Percentiles rank a stretch among this genome's conserved stretches.
Conservation (phyloP, 2,888 invertebrate genomes). For the Eupsilia transversa region DNA sequence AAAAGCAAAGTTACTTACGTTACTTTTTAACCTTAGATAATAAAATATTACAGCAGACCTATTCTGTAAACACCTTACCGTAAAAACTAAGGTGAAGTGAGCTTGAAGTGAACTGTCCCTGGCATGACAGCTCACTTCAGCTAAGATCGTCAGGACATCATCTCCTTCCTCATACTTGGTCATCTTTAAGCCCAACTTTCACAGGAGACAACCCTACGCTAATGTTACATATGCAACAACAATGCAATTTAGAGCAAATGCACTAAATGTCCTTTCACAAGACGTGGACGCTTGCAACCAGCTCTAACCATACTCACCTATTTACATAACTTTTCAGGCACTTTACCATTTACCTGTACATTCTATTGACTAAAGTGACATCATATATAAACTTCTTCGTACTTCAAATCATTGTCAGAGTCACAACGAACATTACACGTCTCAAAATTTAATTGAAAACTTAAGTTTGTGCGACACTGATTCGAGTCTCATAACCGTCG, state of each 20-base stretch:
- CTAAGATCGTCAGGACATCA: too few relatives aligned
- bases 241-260: constrained; percentile 35
- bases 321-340: constrained; percentile 2
- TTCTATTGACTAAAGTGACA: background rate
- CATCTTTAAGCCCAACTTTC: background rate
- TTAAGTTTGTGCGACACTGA: constrained; percentile 44
- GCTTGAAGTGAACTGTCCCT: too few relatives aligned
- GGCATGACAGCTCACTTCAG: too few relatives aligned
- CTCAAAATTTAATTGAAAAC: constrained; percentile 51
- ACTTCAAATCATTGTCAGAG: constrained; percentile 23
- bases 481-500: constrained; percentile 27
- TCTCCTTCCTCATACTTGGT: background rate
- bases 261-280: constrained; percentile 27
- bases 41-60: background rate
- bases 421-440: constrained; percentile 20
- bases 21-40: background rate
- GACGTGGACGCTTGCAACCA: background rate
- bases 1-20: background rate
- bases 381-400: background rate
- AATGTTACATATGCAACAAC: constrained; percentile 31
- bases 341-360: background rate
- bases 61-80: too few relatives aligned
- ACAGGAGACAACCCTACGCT: constrained; percentile 12
- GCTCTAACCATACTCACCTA: background rate
- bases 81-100: too few relatives aligned